Base-by-base conservation (phyloP, 1,140 invertebrate species). In the Brevipalpus yothersi region DNA sequence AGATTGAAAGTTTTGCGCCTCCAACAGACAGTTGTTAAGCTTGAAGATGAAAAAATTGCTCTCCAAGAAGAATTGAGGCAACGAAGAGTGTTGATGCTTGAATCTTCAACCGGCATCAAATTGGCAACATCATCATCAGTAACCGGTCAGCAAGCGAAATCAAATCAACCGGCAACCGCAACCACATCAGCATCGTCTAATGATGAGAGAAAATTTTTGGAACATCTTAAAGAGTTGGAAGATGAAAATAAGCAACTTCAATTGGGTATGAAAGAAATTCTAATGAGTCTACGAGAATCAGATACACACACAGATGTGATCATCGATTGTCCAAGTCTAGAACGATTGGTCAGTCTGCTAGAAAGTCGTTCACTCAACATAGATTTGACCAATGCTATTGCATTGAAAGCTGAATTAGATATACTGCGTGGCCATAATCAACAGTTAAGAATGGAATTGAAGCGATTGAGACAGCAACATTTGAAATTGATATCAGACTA, bases 281-380 rank as follows among this genome's bases (percentile, higher is more conserved):
- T 64, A 17, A 39, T 60, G 15, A 54, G 58, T 8, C 8, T 64
- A 41, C 51, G 47, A 39, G 43, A 53, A 13, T 19, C 41, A 10
- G 61, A 64, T 41, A n/a, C 54, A 13, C 54, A 53, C 19, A 39
- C 41, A 31, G 60, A 61, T 60, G 49, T 64, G 9, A 17, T 62
- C n/a, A 63, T 64, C n/a, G 63, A 64, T 41, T 64, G 63, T 64
- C 63, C 63, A 19, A 62, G 58, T 60, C 47, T 64, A 13, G 63
- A 64, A 53, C 40, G 58, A 23, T 21, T 64, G 12, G 63, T 62
- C 47, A 15, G 21, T 11, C 23, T 62, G 12, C 31, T 64, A 5
- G 63, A 64, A 58, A 51, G 40, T 53, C 21, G 61, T 57, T 49
- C 41, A 12, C 41, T 64, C 40, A 42, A 19, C 21, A 9, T 23